Conservation (phyloP, 2,797 vertebrate genomes). For the Lophius americanus region DNA sequence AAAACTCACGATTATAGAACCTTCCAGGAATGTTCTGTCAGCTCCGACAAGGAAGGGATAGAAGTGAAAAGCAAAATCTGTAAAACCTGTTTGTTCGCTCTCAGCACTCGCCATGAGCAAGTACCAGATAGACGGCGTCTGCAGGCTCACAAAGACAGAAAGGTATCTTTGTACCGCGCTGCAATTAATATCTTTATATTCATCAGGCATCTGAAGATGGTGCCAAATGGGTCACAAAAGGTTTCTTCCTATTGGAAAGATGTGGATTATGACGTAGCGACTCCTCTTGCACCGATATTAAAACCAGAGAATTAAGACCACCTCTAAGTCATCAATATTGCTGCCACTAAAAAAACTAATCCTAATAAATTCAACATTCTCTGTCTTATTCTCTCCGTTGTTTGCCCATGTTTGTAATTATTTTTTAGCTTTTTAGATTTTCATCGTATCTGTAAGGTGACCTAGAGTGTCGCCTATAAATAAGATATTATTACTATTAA, state of each 20-base stretch:
- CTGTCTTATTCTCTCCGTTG: too few species aligned
- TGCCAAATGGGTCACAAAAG: background rate
- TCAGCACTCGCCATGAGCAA: background rate
- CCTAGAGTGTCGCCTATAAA: too few species aligned
- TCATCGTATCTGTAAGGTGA: too few species aligned
- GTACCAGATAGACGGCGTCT: background rate
- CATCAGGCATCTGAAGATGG: background rate
- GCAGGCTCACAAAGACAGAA: background rate
- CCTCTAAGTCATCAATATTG: background rate
- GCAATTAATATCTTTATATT: too few species aligned
- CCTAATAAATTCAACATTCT: background rate
- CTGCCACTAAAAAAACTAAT: background rate
- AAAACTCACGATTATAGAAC: background rate
- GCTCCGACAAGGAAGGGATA: background rate
- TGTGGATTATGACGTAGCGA: background rate
- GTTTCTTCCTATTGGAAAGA: background rate
- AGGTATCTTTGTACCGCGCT: background rate
- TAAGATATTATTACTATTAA: too few species aligned
- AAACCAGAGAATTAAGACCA: background rate
- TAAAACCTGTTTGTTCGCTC: background rate
- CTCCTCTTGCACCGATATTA: background rate
- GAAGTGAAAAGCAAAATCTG: conserved; percentile 1
- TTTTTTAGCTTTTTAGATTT: too few species aligned
- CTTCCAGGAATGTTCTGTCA: background rate
- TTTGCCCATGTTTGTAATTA: too few species aligned